Conservation (phyloP, 2,113 vertebrate species). For the Pelobates fuscus region DNA sequence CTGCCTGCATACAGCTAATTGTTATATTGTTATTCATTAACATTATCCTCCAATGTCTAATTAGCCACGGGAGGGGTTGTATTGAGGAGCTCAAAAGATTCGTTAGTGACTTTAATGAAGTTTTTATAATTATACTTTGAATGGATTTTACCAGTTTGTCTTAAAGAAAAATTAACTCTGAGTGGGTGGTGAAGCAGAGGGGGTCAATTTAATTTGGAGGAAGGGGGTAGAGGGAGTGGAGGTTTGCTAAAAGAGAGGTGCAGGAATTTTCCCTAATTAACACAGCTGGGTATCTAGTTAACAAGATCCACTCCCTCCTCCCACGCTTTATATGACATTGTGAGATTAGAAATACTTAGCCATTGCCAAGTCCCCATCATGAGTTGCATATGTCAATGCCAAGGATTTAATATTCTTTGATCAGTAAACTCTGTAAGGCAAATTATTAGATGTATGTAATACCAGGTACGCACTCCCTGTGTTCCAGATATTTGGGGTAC, state of each 20-base stretch:
- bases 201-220: conserved; percentile 19
- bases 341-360: neutral
- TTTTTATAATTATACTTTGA: conserved; percentile 80
- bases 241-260: neutral
- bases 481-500: no score
- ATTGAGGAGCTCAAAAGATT: conserved; percentile 54
- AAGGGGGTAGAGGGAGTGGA: neutral
- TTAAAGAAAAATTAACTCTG: conserved; percentile 70
- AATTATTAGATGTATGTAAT: no score
- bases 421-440: no score
- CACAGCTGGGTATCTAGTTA: neutral
- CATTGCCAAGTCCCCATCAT: neutral
- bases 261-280: conserved; percentile 30
- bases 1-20: conserved; percentile 41
- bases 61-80: conserved; percentile 65
- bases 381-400: neutral
- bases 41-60: conserved; percentile 71
- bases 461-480: no score
- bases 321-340: neutral
- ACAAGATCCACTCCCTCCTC: neutral
- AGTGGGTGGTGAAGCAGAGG: neutral
- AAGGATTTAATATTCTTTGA: neutral
- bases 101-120: conserved; percentile 76
- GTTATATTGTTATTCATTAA: conserved; percentile 76
- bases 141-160: conserved; percentile 65